Percentiles rank a stretch among this genome's conserved stretches.
Evolutionary conservation across 2,888 invertebrate species (phyloP).

Genomic region (Malthinus seriepunctatus): DNA sequence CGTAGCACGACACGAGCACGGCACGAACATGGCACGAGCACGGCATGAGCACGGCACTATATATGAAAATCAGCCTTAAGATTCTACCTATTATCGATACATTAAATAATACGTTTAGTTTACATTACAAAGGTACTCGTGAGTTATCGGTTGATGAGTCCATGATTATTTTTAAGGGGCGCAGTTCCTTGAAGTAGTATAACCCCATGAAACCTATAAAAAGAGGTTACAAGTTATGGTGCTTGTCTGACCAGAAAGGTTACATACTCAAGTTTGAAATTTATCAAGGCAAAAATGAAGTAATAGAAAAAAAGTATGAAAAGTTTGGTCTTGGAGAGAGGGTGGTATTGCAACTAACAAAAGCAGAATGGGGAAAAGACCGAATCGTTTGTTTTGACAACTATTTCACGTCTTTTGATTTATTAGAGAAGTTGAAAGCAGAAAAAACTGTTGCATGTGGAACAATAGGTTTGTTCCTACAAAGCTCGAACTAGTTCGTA

Average conservation of each 20-base stretch:
- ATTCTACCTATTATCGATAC: no score
- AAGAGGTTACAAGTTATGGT: slow-evolving; percentile 1
- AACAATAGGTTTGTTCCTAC: no score
- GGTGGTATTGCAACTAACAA: slow-evolving; percentile 16
- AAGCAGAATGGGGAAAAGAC: slow-evolving; percentile 11
- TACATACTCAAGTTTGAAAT: neutral
- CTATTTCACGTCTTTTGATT: slow-evolving; percentile 22
- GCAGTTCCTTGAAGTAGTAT: neutral
- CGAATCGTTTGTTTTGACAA: slow-evolving; percentile 20
- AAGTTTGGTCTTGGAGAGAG: slow-evolving; percentile 16
- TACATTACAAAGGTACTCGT: no score
- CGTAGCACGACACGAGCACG: no score
- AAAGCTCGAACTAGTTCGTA: no score
- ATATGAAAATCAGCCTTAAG: no score
- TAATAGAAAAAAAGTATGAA: neutral
- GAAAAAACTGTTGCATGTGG: slow-evolving; percentile 25
- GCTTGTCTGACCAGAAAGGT: neutral
- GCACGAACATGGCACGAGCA: no score
- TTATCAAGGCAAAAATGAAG: slow-evolving; percentile 5
- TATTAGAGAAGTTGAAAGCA: slow-evolving; percentile 25
- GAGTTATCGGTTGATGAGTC: neutral
- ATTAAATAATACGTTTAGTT: no score
- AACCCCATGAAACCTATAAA: neutral
- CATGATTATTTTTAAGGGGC: neutral
- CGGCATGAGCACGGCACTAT: no score